Conservation (phyloP, 2,888 invertebrate species). For the Plebejus anna region DNA sequence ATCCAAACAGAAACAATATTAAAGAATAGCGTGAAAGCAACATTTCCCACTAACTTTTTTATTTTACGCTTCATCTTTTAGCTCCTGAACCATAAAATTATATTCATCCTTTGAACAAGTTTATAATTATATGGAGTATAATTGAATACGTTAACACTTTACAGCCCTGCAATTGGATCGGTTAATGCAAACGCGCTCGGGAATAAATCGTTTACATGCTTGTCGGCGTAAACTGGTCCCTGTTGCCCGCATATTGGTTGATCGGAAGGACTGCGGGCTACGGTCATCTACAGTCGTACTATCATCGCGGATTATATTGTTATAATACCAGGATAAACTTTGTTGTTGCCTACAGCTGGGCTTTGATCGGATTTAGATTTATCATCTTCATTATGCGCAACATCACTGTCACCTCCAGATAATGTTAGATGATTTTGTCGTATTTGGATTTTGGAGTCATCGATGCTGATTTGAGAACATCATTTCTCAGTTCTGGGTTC, state of each 20-base stretch:
- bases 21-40: not conserved
- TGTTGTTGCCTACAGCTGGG: not conserved
- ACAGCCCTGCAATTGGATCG: constrained; percentile 72
- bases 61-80: not conserved
- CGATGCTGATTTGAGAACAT: not conserved
- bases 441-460: not conserved
- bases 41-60: not conserved
- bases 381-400: not conserved
- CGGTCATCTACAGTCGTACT: constrained; percentile 35
- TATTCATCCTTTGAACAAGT: constrained; percentile 1
- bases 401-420: not conserved
- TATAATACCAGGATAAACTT: not conserved
- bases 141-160: constrained; percentile 10
- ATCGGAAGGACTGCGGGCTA: constrained; percentile 52
- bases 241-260: constrained; percentile 51
- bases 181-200: constrained; percentile 75
- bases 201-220: constrained; percentile 80
- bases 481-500: too few species aligned
- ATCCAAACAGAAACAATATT: not conserved
- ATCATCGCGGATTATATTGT: constrained; percentile 24
- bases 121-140: constrained; percentile 4
- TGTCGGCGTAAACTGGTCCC: constrained; percentile 79
- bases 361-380: not conserved
- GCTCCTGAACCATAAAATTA: not conserved
- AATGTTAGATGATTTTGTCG: not conserved